Evolutionary conservation across 2,797 vertebrate genomes (phyloP), one percentile per base, ranked within the genome.

Genomic region (Tarsius wallacei): DNA sequence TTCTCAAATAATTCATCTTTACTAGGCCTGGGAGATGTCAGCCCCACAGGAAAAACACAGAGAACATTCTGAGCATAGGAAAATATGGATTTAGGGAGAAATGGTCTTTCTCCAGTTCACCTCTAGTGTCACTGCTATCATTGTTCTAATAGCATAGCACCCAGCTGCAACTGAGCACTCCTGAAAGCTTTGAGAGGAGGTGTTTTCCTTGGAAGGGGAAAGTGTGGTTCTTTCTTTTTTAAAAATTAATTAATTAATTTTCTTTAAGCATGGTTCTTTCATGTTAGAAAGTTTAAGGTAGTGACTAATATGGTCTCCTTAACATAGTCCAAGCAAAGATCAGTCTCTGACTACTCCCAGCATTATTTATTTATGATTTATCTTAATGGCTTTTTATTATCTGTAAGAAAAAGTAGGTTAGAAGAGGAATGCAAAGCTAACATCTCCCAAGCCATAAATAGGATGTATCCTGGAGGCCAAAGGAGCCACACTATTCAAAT

Each of bases 1-100:
- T 83, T 83, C 85, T 96, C 68, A 92, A 93, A 93, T 96, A 96
- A 97, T 82, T 95, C 59, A 96, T 64, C 11, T 96, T 96, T 86
- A 85, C 53, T 42, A 92, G 68, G 28, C 53, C 63, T 92, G 15
- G 11, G 74, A 81, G 73, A 90, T 87, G 33, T 90, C 47, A 96
- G 14, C n/a, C 63, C 66, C 63, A 88, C 14, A 86, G 81, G 66
- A 83, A 94, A 96, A 95, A 36, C 26, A 90, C 36, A 84, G 53
- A 94, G 21, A 83, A 91, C 36, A 86, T 85, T 82, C n/a, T 49
- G 73, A 88, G 42, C 66, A 7, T 88, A 90, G 90, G n/a, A 86
- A 96, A 96, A 94, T 91, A 87, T 0, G 15, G 9, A 90, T 90
- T 95, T 92, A 70, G 70, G 91, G 90, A 94, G 71, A 96, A 93